phyloP scores from a whole-genome alignment of 2,888 invertebrate species.

The Labia minor region DNA sequence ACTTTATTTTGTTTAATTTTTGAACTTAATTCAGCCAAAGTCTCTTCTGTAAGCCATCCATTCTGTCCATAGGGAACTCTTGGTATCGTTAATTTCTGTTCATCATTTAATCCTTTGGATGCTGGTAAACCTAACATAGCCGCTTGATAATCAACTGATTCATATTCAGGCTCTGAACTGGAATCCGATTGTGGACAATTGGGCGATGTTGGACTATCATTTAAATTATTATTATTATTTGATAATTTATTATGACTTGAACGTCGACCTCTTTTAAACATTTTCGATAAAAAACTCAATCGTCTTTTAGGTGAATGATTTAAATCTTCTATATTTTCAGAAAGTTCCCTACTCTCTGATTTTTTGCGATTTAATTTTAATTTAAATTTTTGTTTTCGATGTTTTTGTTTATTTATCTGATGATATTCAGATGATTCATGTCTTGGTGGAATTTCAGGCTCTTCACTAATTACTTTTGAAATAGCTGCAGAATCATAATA shows the following conservation, averaged over 20 bases:
- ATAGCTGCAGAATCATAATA: background rate
- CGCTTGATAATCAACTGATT: constrained; percentile 19
- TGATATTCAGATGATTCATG: background rate
- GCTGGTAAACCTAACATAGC: background rate
- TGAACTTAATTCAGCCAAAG: background rate
- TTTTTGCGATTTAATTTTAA: constrained; percentile 14
- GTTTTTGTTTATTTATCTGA: constrained; percentile 14
- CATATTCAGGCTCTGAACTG: constrained; percentile 20
- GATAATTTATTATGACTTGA: constrained; percentile 16
- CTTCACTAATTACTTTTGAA: background rate
- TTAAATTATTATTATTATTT: background rate
- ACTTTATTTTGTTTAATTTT: background rate
- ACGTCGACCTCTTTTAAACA: constrained; percentile 15
- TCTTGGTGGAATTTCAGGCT: constrained; percentile 24
- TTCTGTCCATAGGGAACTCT: background rate
- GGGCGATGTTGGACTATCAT: background rate
- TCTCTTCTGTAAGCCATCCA: background rate
- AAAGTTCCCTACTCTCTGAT: constrained; percentile 14
- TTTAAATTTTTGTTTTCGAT: background rate
- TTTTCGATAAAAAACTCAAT: constrained; percentile 19
- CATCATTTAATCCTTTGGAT: background rate
- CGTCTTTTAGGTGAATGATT: constrained; percentile 14
- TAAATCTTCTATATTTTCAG: background rate
- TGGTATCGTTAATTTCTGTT: background rate
- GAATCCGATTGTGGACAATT: background rate